These are phyloP conservation scores for Tetragonisca angustula DNA, from an alignment of 2,888 invertebrate genomes.

Conservation along the genomic window DNA sequence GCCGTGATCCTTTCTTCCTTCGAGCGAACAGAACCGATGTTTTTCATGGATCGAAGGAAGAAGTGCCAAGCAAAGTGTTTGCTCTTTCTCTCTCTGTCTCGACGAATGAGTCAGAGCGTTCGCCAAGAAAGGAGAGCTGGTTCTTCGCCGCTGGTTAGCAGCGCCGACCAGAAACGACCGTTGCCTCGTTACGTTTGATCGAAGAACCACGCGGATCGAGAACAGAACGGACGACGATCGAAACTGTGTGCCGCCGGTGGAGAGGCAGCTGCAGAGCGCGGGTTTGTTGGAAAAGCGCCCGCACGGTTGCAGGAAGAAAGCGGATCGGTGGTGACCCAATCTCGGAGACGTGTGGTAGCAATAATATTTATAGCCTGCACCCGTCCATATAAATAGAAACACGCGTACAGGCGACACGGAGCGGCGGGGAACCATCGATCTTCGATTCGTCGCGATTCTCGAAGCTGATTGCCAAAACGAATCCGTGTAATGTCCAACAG, in stretches of 20 bases:
- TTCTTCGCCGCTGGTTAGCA: neutral
- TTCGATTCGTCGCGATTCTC: neutral
- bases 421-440: neutral
- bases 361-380: slow-evolving; percentile 38
- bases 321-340: slow-evolving; percentile 29
- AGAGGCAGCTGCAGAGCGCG: neutral
- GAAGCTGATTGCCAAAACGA: slow-evolving; percentile 26
- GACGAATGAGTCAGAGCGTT: slow-evolving; percentile 75
- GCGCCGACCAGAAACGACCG: neutral
- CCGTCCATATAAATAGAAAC: slow-evolving; percentile 16
- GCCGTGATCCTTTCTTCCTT: neutral
- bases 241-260: neutral
- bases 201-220: neutral
- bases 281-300: neutral
- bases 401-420: neutral
- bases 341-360: neutral
- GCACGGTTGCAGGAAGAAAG: slow-evolving; percentile 11
- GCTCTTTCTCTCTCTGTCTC: slow-evolving; percentile 59
- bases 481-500: slow-evolving; percentile 10
- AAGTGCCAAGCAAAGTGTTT: slow-evolving; percentile 62
- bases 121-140: slow-evolving; percentile 76
- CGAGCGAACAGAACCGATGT: neutral
- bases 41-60: slow-evolving; percentile 26
- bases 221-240: neutral
- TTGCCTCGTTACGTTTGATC: slow-evolving; percentile 12